Evolutionary conservation across 2,113 vertebrate species (phyloP).

Genomic region (Petromus typicus): DNA sequence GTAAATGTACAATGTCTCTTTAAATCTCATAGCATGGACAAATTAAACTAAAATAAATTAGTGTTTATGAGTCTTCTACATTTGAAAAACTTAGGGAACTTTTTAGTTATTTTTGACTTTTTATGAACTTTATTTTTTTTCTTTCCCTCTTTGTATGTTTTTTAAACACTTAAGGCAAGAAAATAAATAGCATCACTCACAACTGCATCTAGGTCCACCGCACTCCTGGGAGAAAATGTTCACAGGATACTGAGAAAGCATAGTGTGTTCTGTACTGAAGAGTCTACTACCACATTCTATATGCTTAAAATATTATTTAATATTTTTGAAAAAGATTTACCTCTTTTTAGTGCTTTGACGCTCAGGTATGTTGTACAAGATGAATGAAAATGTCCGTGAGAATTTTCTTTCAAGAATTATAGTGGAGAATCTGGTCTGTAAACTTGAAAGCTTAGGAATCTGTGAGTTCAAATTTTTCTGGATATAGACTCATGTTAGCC

Average conservation of each 20-base stretch:
- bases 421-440: neutral
- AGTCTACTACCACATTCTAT: neutral
- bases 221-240: neutral
- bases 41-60: neutral
- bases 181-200: neutral
- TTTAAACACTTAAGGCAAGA: neutral
- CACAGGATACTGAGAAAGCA: neutral
- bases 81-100: neutral
- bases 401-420: neutral
- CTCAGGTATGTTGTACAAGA: neutral
- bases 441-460: neutral
- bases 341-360: neutral
- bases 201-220: neutral
- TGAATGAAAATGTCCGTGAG: neutral
- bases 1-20: neutral
- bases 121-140: neutral
- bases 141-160: neutral
- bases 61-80: conserved; percentile 1
- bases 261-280: neutral
- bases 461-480: neutral
- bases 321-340: neutral
- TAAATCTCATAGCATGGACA: neutral
- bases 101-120: neutral
- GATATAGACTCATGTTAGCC: neutral
- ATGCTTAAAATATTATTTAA: neutral